Evolutionary conservation across 2,888 invertebrate species (phyloP).

Genomic region (Drosophila mayaguana): DNA sequence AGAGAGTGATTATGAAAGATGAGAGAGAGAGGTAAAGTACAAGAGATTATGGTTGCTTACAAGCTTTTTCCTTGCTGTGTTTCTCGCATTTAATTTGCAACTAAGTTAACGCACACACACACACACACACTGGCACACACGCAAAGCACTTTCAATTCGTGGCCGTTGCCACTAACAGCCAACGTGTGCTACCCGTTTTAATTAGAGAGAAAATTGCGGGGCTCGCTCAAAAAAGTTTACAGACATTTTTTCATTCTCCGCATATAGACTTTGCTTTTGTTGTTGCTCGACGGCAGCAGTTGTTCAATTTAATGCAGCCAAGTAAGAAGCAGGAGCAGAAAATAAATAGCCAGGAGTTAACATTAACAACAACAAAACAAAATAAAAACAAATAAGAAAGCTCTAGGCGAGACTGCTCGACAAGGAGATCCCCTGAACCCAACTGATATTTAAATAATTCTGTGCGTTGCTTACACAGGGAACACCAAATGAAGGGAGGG

Average conservation of each 20-base stretch:
- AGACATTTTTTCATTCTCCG: conserved; percentile 37
- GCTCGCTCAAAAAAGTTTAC: conserved; percentile 58
- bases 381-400: too few relatives aligned
- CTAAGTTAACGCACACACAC: conserved; percentile 4
- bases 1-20: background rate
- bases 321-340: background rate
- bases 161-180: conserved; percentile 27
- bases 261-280: conserved; percentile 21
- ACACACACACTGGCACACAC: background rate
- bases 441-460: too few relatives aligned
- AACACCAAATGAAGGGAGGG: too few relatives aligned
- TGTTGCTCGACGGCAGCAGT: conserved; percentile 42
- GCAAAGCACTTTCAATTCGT: background rate
- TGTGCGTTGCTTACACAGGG: too few relatives aligned
- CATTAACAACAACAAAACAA: background rate
- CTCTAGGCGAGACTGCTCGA: too few relatives aligned
- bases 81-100: conserved; percentile 49
- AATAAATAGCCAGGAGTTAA: conserved; percentile 18
- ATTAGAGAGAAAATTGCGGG: conserved; percentile 54
- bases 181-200: conserved; percentile 54
- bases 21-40: too few relatives aligned
- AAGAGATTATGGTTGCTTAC: conserved; percentile 14
- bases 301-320: conserved; percentile 62
- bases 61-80: conserved; percentile 22
- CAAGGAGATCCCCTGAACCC: too few relatives aligned